These are phyloP conservation scores for Dallia pectoralis DNA, from an alignment of 2,797 vertebrate genomes.

Conservation along the genomic window DNA sequence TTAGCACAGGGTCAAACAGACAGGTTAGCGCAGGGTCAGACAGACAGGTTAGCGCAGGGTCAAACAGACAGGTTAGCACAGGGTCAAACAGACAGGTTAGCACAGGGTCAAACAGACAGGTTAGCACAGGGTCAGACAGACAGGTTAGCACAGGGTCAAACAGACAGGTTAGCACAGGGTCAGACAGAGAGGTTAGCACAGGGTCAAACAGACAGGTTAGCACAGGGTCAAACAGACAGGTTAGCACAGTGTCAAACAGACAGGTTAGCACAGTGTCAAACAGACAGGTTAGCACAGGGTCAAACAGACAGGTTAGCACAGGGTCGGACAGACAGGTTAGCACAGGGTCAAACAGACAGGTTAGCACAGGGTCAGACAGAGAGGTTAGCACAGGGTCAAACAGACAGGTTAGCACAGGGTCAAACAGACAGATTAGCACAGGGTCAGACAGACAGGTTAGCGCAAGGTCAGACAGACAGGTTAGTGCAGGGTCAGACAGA, in stretches of 20 bases:
- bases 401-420: too few species aligned
- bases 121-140: too few species aligned
- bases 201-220: constrained; percentile 20
- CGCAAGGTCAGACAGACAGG: constrained; percentile 22
- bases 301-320: constrained; percentile 34
- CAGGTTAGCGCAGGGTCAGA: constrained; percentile 25
- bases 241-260: constrained; percentile 46
- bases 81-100: too few species aligned
- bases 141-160: constrained; percentile 23
- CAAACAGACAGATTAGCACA: constrained; percentile 34
- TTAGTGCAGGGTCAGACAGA: constrained; percentile 11
- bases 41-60: too few species aligned
- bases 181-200: too few species aligned
- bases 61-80: constrained; percentile 20
- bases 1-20: constrained; percentile 31
- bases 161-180: constrained; percentile 32
- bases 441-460: too few species aligned
- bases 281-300: too few species aligned
- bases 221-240: constrained; percentile 9
- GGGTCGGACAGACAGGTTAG: too few species aligned
- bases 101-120: constrained; percentile 42
- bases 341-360: constrained; percentile 22
- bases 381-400: neutral
- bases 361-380: constrained; percentile 39
- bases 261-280: neutral